Conservation (phyloP, 1,140 invertebrate genomes). For the Sycophila sp. region DNA sequence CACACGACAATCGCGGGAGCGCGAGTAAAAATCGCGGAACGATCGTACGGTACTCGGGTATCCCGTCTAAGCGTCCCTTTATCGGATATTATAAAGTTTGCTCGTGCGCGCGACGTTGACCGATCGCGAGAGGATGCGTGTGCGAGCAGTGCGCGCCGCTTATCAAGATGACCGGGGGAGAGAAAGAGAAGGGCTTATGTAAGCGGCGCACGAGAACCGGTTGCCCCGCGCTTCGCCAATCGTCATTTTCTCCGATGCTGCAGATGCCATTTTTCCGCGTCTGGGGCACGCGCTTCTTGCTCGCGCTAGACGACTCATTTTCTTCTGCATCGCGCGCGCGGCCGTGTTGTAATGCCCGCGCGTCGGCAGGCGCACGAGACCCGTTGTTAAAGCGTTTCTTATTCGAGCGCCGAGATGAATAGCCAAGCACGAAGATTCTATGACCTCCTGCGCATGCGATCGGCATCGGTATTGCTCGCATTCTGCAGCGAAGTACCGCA, state of each 20-base stretch:
- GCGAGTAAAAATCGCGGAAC: not conserved
- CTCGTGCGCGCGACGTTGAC: constrained; percentile 36
- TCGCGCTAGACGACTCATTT: not conserved
- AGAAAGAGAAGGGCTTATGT: not conserved
- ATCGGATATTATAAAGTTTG: constrained; percentile 4
- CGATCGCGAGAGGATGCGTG: constrained; percentile 20
- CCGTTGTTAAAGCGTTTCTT: no score
- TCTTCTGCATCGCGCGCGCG: not conserved
- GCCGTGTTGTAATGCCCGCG: no score
- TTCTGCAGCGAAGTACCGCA: no score
- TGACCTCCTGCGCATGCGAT: no score
- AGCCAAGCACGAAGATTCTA: no score
- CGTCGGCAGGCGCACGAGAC: no score
- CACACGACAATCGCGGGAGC: not conserved
- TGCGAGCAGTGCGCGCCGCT: not conserved
- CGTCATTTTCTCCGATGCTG: not conserved
- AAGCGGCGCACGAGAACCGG: constrained; percentile 9
- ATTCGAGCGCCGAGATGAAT: no score
- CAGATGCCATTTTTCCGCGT: not conserved
- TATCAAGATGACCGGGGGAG: constrained; percentile 1
- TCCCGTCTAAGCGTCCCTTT: not conserved
- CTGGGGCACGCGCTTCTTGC: not conserved
- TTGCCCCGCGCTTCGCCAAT: not conserved
- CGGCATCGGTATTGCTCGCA: no score
- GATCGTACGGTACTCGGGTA: not conserved